Evolutionary conservation across 2,888 invertebrate genomes (phyloP).

Genomic region (Drosophila nr. perissopoda): DNA sequence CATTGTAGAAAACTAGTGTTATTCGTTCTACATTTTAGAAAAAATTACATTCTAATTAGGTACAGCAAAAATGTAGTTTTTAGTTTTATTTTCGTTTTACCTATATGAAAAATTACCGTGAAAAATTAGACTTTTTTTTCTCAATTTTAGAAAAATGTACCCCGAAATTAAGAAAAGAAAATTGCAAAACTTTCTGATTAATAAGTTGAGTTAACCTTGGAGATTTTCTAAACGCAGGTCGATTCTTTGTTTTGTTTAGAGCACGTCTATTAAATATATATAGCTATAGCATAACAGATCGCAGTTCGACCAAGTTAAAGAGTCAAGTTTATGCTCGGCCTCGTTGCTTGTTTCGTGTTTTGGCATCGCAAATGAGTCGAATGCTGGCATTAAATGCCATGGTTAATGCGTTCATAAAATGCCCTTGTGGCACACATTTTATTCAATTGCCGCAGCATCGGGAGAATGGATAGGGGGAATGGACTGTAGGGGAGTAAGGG

Average conservation of each 20-base stretch:
- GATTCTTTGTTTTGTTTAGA: not conserved
- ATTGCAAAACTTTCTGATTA: not conserved
- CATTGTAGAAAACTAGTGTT: not conserved
- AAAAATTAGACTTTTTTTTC: not conserved
- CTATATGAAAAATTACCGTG: too few relatives aligned
- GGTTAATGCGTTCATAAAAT: slow-evolving; percentile 74
- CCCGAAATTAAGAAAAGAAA: not conserved
- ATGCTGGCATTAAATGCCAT: slow-evolving; percentile 61
- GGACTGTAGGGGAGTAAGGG: not conserved
- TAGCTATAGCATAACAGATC: not conserved
- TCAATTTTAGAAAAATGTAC: not conserved
- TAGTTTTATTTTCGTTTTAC: too few relatives aligned
- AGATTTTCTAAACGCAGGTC: not conserved
- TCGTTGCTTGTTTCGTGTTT: slow-evolving; percentile 8
- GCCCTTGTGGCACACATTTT: slow-evolving; percentile 60
- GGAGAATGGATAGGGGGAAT: not conserved
- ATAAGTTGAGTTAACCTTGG: not conserved
- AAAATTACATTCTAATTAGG: too few relatives aligned
- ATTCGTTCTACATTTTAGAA: too few relatives aligned
- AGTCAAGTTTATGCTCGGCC: slow-evolving; percentile 12
- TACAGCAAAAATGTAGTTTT: too few relatives aligned
- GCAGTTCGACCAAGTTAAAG: slow-evolving; percentile 6
- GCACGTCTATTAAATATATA: not conserved
- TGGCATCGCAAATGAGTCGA: slow-evolving; percentile 36
- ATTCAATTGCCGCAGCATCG: slow-evolving; percentile 56